Base-by-base conservation (phyloP, 2,113 vertebrate genomes). In the Rhodinocichla rosea region DNA sequence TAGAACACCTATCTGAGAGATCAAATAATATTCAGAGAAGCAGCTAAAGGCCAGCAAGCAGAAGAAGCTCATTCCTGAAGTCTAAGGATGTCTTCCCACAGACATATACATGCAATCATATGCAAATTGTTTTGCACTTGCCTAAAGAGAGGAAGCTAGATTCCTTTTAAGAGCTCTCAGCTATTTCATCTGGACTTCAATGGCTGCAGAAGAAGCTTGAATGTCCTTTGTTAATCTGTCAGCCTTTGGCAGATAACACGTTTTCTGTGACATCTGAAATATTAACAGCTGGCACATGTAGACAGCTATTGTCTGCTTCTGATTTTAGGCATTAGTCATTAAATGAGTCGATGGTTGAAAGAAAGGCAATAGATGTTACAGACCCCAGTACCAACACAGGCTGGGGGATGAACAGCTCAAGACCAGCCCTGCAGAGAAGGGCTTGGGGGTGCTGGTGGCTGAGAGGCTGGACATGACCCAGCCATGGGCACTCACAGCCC, bases 361-460 rank as follows among this genome's bases (percentile, higher is more conserved):
- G 37, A 87, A 82, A 88, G 37, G 9, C 40, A 84, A 24, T 56
- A 56, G 0, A 1, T 11, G 14, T 15, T 65, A 24, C 37, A 82
- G 22, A 1, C 6, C 13, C 10, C 1, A 5, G 11, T 60, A 47
- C n/a, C 24, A 68, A 16, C 17, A 9, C 27, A 39, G n/a, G 44
- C 13, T 81, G 52, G 10, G 15, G 19, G 13, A 52, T 39, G 28
- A 52, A 6, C 37, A 74, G 19, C 37, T 21, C 0, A 0, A 33
- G 28, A n/a, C 1, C 44, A 59, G 45, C 9, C 33, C 28, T 53
- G 33, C 6, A 0, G 0, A 3, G 23, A 89, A 65, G 60, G 33
- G 0, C 9, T 26, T 67, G 10, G 6, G 6, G 5, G 2, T 45
- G 7, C 19, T 24, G 52, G 2, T 59, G 37, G 10, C 0, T 52